phyloP scores from a whole-genome alignment of 2,888 invertebrate species.

The Amiota communis region DNA sequence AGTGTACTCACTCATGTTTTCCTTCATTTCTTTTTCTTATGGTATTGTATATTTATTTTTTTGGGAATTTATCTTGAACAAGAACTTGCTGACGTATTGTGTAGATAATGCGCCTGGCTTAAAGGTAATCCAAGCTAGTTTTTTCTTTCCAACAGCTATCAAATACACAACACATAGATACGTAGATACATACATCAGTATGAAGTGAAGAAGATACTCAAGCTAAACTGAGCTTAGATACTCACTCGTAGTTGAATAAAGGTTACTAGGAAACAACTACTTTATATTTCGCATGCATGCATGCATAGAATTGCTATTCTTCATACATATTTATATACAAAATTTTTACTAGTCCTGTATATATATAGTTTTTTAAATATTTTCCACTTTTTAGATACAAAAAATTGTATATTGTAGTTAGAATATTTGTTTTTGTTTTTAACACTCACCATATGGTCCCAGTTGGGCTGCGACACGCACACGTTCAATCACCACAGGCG shows the following conservation, averaged over 20 bases:
- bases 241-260: too few relatives aligned
- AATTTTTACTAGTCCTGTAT: not conserved
- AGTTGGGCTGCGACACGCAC: slow-evolving; percentile 73
- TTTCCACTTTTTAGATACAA: not conserved
- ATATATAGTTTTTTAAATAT: not conserved
- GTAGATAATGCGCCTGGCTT: slow-evolving; percentile 16
- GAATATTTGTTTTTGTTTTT: not conserved
- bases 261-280: too few relatives aligned
- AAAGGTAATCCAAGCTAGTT: slow-evolving; percentile 17
- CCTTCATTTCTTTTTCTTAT: not conserved
- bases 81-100: slow-evolving; percentile 23
- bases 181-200: too few relatives aligned
- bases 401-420: not conserved
- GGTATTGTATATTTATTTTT: not conserved
- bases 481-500: slow-evolving; percentile 80
- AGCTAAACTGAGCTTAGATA: too few relatives aligned
- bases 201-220: too few relatives aligned
- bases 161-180: too few relatives aligned
- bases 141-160: not conserved
- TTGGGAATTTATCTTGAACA: not conserved
- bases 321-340: too few relatives aligned
- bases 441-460: slow-evolving; percentile 73
- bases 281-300: too few relatives aligned
- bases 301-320: too few relatives aligned
- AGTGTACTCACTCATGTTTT: not conserved